Conservation (phyloP, 2,113 vertebrate genomes). For the Calyptomena viridis region DNA sequence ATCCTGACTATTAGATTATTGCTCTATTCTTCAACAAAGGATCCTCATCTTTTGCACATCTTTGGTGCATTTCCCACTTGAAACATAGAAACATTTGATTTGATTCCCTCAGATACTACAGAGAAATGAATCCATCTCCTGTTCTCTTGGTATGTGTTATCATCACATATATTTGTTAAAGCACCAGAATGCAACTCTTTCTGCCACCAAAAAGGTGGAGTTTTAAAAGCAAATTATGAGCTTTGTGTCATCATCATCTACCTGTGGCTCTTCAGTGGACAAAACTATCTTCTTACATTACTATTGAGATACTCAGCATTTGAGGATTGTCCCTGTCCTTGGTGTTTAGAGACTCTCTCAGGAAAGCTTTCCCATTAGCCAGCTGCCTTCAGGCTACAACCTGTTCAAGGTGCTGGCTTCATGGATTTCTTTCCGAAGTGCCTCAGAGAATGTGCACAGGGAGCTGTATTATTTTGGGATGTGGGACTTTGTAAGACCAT, state of each 20-base stretch:
- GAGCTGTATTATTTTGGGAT: not conserved
- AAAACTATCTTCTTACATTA: not conserved
- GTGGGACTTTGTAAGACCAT: not conserved
- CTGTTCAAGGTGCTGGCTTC: not conserved
- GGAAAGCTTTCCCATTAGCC: not conserved
- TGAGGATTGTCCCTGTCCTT: not conserved
- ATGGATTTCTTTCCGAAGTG: not conserved
- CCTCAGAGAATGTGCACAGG: not conserved
- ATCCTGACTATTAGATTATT: not conserved
- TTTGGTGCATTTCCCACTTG: accelerated
- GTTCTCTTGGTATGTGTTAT: not conserved
- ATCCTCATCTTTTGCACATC: not conserved
- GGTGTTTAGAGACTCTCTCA: not conserved
- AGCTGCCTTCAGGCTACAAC: not conserved
- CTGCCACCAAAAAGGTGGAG: not conserved
- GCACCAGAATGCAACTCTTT: not conserved
- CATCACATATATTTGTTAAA: not conserved
- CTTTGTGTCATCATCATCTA: not conserved
- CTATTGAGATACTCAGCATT: not conserved
- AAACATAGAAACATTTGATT: not conserved
- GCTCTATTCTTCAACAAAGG: not conserved
- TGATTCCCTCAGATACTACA: not conserved
- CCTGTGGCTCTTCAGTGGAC: not conserved
- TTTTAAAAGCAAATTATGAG: not conserved
- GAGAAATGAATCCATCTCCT: not conserved